Evolutionary conservation across 2,888 invertebrate genomes (phyloP).

Genomic region (Epirrhoe alternata): DNA sequence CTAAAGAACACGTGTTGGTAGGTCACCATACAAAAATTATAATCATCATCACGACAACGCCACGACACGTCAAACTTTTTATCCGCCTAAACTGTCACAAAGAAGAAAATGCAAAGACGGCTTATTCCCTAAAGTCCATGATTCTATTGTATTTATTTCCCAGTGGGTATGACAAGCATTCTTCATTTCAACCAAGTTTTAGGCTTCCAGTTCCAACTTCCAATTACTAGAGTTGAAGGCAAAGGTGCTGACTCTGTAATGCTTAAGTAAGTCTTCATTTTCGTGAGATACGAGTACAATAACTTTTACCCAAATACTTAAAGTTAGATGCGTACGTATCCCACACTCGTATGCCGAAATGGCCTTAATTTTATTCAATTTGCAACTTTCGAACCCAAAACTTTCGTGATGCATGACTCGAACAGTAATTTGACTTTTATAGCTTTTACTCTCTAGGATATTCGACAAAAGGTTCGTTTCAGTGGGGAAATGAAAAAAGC

Average conservation of each 20-base stretch:
- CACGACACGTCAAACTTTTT: no score
- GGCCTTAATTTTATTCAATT: constrained; percentile 82
- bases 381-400: constrained; percentile 80
- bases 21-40: no score
- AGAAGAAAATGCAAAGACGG: no score
- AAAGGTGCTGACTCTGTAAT: not conserved
- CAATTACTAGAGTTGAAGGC: no score
- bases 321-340: constrained; percentile 43
- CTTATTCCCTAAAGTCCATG: no score
- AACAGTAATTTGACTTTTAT: constrained; percentile 82
- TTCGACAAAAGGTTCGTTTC: constrained; percentile 63
- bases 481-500: constrained; percentile 57
- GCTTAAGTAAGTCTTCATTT: not conserved
- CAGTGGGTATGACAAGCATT: no score
- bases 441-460: constrained; percentile 69
- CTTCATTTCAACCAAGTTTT: no score
- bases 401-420: constrained; percentile 80
- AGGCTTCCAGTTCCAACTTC: no score
- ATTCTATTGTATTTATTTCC: no score
- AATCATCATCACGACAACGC: no score
- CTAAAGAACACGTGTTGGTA: no score
- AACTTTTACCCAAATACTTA: constrained; percentile 24
- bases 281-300: not conserved
- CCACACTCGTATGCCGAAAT: constrained; percentile 54
- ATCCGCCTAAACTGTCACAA: no score